Evolutionary conservation across 2,113 vertebrate species (phyloP).

Genomic region (Hypocryptadius cinnamomeus): DNA sequence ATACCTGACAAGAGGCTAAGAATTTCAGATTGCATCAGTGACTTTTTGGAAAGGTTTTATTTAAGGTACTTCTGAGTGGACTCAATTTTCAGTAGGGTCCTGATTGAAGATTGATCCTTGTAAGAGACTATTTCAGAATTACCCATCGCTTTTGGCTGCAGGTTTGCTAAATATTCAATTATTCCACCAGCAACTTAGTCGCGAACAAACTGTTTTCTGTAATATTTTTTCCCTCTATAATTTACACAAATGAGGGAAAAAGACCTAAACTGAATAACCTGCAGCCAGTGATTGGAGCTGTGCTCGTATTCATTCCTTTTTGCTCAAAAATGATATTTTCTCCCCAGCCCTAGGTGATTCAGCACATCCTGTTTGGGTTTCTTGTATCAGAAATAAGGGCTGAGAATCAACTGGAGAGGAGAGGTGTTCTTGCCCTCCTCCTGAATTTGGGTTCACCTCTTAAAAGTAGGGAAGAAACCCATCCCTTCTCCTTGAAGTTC

Average conservation of each 20-base stretch:
- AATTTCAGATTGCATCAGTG: background rate
- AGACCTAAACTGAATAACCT: background rate
- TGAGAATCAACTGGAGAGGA: background rate
- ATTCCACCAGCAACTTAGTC: background rate
- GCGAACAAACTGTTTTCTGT: background rate
- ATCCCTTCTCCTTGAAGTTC: background rate
- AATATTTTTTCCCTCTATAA: background rate
- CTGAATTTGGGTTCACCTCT: background rate
- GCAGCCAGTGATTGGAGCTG: fast-evolving
- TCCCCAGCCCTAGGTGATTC: background rate
- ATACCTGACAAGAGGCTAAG: background rate
- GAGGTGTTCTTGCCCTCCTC: background rate
- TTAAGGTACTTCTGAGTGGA: background rate
- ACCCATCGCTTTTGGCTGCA: background rate
- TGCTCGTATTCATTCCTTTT: background rate
- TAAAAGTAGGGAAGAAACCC: background rate
- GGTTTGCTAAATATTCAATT: background rate
- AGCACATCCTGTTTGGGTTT: background rate
- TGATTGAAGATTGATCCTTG: background rate
- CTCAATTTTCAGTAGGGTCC: background rate
- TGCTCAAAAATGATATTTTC: background rate
- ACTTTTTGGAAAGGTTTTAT: background rate
- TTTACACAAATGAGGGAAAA: fast-evolving
- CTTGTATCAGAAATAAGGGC: background rate
- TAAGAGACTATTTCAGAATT: background rate